phyloP scores from a whole-genome alignment of 1,140 invertebrate species.

The Diabrotica virgifera region DNA sequence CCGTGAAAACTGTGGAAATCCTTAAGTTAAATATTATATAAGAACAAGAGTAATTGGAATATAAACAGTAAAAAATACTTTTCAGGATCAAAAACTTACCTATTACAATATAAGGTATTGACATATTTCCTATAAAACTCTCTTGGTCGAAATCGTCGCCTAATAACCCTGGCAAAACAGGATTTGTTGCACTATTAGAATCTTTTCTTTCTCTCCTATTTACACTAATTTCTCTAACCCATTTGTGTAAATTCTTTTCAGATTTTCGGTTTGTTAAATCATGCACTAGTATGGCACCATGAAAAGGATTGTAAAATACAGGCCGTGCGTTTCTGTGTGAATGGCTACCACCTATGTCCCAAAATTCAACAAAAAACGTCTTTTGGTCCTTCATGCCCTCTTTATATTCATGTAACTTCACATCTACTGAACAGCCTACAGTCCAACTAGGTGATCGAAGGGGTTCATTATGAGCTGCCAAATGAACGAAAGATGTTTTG shows the following conservation, averaged over 20 bases:
- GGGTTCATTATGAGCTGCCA: conserved; percentile 85
- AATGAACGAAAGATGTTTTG: conserved; percentile 89
- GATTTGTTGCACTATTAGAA: not conserved
- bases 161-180: conserved; percentile 1
- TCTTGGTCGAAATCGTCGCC: conserved; percentile 80
- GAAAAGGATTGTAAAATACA: conserved; percentile 89
- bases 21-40: no score
- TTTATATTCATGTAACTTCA: conserved; percentile 93
- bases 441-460: conserved; percentile 87
- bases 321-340: conserved; percentile 86
- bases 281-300: conserved; percentile 86
- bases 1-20: no score
- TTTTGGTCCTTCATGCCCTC: conserved; percentile 89
- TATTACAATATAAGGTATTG: conserved; percentile 89
- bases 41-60: no score
- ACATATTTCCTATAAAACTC: conserved; percentile 79
- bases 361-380: conserved; percentile 92
- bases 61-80: no score
- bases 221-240: conserved; percentile 72
- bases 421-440: conserved; percentile 91
- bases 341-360: conserved; percentile 93
- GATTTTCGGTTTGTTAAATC: conserved; percentile 96
- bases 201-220: conserved; percentile 15
- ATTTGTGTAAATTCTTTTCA: conserved; percentile 88
- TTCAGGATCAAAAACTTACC: conserved; percentile 41